Conservation (phyloP, 2,888 invertebrate genomes). For the Hirtodrosophila trivittata region DNA sequence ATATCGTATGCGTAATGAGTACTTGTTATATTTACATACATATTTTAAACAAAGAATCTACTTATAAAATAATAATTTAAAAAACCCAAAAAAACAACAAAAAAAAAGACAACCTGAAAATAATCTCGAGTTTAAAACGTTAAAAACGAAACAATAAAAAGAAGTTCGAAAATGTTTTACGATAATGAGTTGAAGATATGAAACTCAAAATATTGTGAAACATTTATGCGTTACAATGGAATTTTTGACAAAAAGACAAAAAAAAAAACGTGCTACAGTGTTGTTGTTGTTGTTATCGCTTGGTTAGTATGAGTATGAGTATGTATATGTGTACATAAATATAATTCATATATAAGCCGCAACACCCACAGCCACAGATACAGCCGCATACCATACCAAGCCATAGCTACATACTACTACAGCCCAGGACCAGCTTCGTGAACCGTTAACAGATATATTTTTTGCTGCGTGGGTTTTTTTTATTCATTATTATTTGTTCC, state of each 20-base stretch:
- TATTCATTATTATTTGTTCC: conserved; percentile 4
- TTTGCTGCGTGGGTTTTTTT: conserved; percentile 39
- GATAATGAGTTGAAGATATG: conserved; percentile 25
- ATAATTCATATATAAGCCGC: conserved; percentile 50
- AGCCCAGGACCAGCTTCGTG: neutral
- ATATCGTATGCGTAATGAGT: conserved; percentile 51
- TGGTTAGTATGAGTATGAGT: conserved; percentile 12
- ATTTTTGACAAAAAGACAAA: conserved; percentile 4
- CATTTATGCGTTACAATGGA: conserved; percentile 28
- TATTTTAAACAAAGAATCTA: neutral
- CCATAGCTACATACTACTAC: no score
- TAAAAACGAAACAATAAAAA: conserved; percentile 18
- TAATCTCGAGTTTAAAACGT: no score
- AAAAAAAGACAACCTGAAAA: no score
- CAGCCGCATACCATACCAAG: conserved; percentile 2
- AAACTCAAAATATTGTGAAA: conserved; percentile 7
- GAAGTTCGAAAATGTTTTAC: conserved; percentile 14
- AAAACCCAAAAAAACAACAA: neutral
- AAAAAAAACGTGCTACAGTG: conserved; percentile 31
- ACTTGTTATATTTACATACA: conserved; percentile 18
- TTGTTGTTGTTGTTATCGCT: conserved; percentile 24
- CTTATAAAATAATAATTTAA: conserved; percentile 1
- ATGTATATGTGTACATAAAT: conserved; percentile 29
- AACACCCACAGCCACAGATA: conserved; percentile 28
- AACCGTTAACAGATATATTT: conserved; percentile 21